A percentile compares a stretch with the other conserved stretches of the same genome.
phyloP scores from a whole-genome alignment of 37 sponge, comb jelly and placozoan species.

The Halisarca cf. caerulea region DNA sequence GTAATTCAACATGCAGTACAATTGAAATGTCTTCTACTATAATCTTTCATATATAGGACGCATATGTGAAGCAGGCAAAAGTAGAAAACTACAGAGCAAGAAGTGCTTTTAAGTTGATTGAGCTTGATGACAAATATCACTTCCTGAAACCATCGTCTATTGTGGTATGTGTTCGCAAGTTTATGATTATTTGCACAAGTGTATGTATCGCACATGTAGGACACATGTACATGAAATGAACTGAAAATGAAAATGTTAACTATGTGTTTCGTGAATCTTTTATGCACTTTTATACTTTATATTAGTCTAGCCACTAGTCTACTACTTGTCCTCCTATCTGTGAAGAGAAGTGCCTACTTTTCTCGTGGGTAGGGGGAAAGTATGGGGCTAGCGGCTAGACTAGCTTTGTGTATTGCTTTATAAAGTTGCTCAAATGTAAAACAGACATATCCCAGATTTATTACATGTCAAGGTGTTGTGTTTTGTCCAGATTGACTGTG shows the following conservation, averaged over 20 bases:
- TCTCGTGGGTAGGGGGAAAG: too few relatives aligned
- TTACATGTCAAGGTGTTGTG: too few relatives aligned
- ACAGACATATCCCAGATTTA: too few relatives aligned
- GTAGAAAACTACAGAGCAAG: slow-evolving; percentile 60
- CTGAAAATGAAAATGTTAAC: not conserved
- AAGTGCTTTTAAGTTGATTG: slow-evolving; percentile 85
- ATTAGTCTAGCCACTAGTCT: too few relatives aligned
- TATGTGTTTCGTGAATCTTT: not conserved
- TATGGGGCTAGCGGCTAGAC: too few relatives aligned
- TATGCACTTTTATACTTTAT: too few relatives aligned
- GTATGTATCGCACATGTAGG: not conserved
- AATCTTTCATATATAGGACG: slow-evolving; percentile 60
- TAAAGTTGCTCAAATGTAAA: not conserved
- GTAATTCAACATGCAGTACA: too few relatives aligned
- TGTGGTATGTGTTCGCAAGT: slow-evolving; percentile 55
- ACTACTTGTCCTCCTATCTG: too few relatives aligned
- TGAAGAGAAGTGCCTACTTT: too few relatives aligned
- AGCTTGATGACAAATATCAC: slow-evolving; percentile 74
- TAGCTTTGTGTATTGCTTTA: not conserved
- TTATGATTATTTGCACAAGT: not conserved
- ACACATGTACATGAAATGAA: not conserved
- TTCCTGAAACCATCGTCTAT: slow-evolving; percentile 61
- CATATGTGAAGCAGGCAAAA: slow-evolving; percentile 61
- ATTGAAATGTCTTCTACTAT: too few relatives aligned
- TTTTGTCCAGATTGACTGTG: slow-evolving; percentile 62